phyloP scores from a whole-genome alignment of 2,797 vertebrate genomes.

The Toxotes lorentzi region DNA sequence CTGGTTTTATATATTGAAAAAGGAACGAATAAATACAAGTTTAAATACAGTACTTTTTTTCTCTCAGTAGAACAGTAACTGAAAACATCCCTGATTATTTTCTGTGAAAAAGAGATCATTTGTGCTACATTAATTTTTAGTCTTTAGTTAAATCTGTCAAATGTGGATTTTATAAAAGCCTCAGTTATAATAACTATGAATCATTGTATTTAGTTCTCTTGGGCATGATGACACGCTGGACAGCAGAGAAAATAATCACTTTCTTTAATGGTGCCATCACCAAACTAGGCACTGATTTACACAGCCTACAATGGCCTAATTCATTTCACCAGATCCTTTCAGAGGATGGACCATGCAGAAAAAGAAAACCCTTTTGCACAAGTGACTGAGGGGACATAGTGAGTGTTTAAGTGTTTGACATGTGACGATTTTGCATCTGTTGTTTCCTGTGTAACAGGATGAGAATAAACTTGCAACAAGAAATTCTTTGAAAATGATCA shows the following conservation, averaged over 20 bases:
- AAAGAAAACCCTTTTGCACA: not conserved
- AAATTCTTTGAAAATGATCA: not conserved
- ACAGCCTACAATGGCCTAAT: constrained; percentile 63
- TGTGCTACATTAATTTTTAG: not conserved
- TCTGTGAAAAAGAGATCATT: not conserved
- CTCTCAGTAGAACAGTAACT: not conserved
- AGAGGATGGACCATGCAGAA: constrained; percentile 26
- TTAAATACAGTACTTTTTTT: not conserved
- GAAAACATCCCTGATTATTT: not conserved
- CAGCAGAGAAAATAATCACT: constrained; percentile 35
- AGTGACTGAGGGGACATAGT: not conserved
- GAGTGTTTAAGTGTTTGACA: constrained; percentile 1
- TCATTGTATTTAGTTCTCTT: not conserved
- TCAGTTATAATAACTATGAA: not conserved
- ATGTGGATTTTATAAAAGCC: not conserved
- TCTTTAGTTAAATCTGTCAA: not conserved
- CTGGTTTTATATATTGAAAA: not conserved
- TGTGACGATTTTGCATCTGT: constrained; percentile 14
- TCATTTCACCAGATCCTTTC: constrained; percentile 60
- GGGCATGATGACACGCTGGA: constrained; percentile 15
- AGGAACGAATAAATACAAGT: not conserved
- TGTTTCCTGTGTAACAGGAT: not conserved
- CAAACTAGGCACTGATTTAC: constrained; percentile 67
- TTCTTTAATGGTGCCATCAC: constrained; percentile 65
- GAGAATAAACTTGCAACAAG: not conserved